Conservation (phyloP, 2,888 invertebrate genomes). For the Opisthograptis luteolata region DNA sequence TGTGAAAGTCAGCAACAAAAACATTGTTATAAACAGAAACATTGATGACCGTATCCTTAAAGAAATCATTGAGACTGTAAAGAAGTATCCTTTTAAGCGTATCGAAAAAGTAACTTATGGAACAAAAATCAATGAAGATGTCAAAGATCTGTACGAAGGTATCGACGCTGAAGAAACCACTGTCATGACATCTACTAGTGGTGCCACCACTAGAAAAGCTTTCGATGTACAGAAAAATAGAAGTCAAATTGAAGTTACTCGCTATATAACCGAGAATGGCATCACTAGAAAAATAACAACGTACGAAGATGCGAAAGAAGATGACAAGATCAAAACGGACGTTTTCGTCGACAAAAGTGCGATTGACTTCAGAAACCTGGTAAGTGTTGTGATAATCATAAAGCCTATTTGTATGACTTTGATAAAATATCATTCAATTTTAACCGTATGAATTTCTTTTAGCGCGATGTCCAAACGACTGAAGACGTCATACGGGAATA, state of each 20-base stretch:
- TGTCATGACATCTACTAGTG: constrained; percentile 62
- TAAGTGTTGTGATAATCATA: constrained; percentile 53
- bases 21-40: constrained; percentile 76
- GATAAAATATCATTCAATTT: neutral
- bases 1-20: constrained; percentile 75
- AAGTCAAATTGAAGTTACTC: constrained; percentile 80
- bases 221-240: constrained; percentile 77
- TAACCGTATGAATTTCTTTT: constrained; percentile 41
- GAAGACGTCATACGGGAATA: constrained; percentile 76
- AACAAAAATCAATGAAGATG: constrained; percentile 84
- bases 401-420: neutral
- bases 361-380: constrained; percentile 82
- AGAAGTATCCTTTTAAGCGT: constrained; percentile 78
- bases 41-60: constrained; percentile 75
- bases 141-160: constrained; percentile 82
- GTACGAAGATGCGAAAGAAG: constrained; percentile 80
- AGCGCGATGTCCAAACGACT: constrained; percentile 81
- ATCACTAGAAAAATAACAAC: constrained; percentile 77
- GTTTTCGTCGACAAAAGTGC: constrained; percentile 81
- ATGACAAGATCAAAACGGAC: constrained; percentile 78
- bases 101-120: constrained; percentile 82
- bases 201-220: constrained; percentile 71
- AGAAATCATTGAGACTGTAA: constrained; percentile 79
- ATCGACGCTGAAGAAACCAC: constrained; percentile 73
- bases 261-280: constrained; percentile 78